A percentile compares a stretch with the other conserved stretches of the same genome.
These are phyloP conservation scores for Pangasius larnaudii DNA, from an alignment of 2,797 vertebrate species.

Conservation along the genomic window DNA sequence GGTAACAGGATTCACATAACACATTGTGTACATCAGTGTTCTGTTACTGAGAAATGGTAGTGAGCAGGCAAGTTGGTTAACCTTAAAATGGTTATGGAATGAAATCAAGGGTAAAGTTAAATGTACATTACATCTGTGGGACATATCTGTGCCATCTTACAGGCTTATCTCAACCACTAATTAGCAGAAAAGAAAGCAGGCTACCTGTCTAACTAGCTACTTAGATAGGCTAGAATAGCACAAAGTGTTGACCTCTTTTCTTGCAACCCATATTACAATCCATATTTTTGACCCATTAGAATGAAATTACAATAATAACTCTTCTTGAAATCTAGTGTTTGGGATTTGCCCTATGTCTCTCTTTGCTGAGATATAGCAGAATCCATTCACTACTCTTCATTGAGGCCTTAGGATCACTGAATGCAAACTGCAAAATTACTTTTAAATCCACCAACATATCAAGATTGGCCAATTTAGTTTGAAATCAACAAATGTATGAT, in stretches of 20 bases:
- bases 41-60: neutral
- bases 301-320: neutral
- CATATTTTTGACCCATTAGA: neutral
- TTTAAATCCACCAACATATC: neutral
- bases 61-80: neutral
- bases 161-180: neutral
- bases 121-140: conserved; percentile 4
- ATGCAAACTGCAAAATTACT: conserved; percentile 23
- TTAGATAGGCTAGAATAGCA: conserved; percentile 7
- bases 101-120: neutral
- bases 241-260: conserved; percentile 1
- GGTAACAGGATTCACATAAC: neutral
- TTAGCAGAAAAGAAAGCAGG: neutral
- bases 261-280: neutral
- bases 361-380: neutral
- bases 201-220: neutral
- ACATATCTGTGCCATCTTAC: neutral
- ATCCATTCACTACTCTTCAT: conserved; percentile 10
- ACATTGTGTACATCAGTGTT: neutral
- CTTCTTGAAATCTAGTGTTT: neutral
- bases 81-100: neutral
- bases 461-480: neutral
- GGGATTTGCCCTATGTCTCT: neutral
- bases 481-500: neutral
- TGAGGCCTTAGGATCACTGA: conserved; percentile 25